Percentiles rank a stretch among this genome's conserved stretches.
phyloP scores from a whole-genome alignment of 37 sponge, comb jelly and placozoan species.

The Cliona cf. orientalis region DNA sequence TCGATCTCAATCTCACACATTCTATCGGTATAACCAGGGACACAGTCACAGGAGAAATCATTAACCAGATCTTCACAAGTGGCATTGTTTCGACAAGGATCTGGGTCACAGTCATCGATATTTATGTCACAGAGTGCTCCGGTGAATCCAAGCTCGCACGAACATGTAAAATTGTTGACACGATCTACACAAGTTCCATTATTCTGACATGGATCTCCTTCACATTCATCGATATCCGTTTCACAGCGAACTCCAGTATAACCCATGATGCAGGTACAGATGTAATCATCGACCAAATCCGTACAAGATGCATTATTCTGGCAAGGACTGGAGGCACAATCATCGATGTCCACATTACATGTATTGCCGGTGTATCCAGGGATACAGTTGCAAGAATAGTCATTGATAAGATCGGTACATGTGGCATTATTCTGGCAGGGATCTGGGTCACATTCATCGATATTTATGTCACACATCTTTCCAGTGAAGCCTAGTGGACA shows the following conservation, averaged over 20 bases:
- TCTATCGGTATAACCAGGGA: slow-evolving; percentile 60
- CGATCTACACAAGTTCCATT: slow-evolving; percentile 50
- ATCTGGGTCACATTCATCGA: slow-evolving; percentile 15
- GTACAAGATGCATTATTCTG: slow-evolving; percentile 18
- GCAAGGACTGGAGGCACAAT: slow-evolving; percentile 42
- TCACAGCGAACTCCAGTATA: slow-evolving; percentile 45
- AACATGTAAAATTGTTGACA: slow-evolving; percentile 20
- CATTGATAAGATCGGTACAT: slow-evolving; percentile 20
- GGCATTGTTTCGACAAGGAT: slow-evolving; percentile 46
- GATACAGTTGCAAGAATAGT: slow-evolving; percentile 28
- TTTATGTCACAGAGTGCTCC: slow-evolving; percentile 43
- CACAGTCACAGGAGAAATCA: slow-evolving; percentile 51
- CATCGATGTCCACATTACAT: slow-evolving; percentile 48
- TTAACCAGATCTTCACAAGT: slow-evolving; percentile 36
- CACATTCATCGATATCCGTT: slow-evolving; percentile 38
- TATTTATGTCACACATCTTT: slow-evolving; percentile 8
- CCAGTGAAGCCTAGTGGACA: slow-evolving; percentile 55
- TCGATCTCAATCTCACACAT: slow-evolving; percentile 42
- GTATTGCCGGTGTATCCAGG: slow-evolving; percentile 38
- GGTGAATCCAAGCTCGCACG: slow-evolving; percentile 29
- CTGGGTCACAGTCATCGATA: slow-evolving; percentile 48
- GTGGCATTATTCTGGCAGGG: slow-evolving; percentile 54
- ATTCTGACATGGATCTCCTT: slow-evolving; percentile 50
- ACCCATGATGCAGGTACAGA: slow-evolving; percentile 31
- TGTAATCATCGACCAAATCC: slow-evolving; percentile 21